Conservation (phyloP, 2,888 invertebrate species). For the Sesamia inferens region DNA sequence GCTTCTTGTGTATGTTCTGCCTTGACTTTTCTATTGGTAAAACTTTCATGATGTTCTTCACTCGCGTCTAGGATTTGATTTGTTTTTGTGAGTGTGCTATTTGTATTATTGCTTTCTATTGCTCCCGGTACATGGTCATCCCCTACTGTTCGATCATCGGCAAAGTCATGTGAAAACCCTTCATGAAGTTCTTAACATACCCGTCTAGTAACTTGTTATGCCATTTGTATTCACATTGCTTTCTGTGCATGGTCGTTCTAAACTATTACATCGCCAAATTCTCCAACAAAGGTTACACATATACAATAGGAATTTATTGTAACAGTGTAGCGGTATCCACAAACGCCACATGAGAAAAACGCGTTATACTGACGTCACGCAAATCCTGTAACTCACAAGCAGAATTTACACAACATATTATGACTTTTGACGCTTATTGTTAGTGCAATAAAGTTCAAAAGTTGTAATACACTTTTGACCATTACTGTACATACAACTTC, state of each 20-base stretch:
- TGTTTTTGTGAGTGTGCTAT: constrained; percentile 82
- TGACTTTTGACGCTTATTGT: no score
- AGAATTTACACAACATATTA: no score
- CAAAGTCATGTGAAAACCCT: constrained; percentile 96
- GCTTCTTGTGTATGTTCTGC: background rate
- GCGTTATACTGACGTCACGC: no score
- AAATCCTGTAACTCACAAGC: no score
- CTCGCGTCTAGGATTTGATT: constrained; percentile 97
- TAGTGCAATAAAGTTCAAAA: no score
- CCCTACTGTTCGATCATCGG: constrained; percentile 95
- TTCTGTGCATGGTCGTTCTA: background rate
- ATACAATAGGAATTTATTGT: no score
- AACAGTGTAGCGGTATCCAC: no score
- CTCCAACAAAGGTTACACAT: no score
- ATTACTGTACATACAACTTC: no score
- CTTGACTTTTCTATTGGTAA: constrained; percentile 93
- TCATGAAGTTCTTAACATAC: constrained; percentile 98
- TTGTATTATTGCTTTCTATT: constrained; percentile 91
- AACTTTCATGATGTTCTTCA: constrained; percentile 98
- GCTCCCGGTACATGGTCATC: constrained; percentile 95
- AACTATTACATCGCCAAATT: constrained; percentile 92
- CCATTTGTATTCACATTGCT: background rate
- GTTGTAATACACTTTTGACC: no score
- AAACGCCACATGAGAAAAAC: no score
- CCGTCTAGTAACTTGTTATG: constrained; percentile 95